Conservation (phyloP, 2,113 vertebrate genomes). For the Poeciliopsis prolifica region DNA sequence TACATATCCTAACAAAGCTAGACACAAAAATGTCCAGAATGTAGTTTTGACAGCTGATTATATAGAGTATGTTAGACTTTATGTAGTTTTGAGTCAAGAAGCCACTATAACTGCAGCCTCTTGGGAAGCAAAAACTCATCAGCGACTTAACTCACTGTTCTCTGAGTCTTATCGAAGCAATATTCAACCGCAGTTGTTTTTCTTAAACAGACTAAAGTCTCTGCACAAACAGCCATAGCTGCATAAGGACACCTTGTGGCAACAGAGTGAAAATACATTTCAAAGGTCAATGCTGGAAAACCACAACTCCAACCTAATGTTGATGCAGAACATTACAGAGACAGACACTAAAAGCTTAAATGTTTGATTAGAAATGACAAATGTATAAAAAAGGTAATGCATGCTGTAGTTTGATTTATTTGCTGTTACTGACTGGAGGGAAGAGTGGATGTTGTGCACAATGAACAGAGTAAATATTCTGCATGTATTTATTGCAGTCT, state of each 20-base stretch:
- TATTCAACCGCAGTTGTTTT: constrained; percentile 31
- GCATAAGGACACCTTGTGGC: constrained; percentile 58
- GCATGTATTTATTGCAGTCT: background rate
- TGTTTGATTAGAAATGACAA: background rate
- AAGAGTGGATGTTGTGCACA: background rate
- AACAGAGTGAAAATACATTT: constrained; percentile 8
- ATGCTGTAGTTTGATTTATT: background rate
- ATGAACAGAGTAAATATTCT: background rate
- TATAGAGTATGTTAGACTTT: constrained; percentile 9
- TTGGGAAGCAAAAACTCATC: constrained; percentile 14
- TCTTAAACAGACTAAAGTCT: constrained; percentile 7
- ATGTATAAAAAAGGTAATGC: background rate
- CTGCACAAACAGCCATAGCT: background rate
- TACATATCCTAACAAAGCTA: constrained; percentile 3
- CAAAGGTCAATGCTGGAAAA: background rate
- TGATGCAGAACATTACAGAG: background rate
- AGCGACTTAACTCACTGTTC: constrained; percentile 6
- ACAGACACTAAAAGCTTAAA: background rate
- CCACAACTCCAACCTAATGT: background rate
- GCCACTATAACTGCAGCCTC: constrained; percentile 35
- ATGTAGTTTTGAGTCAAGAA: constrained; percentile 21
- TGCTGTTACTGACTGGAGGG: no score
- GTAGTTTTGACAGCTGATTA: constrained; percentile 3
- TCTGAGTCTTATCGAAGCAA: constrained; percentile 27
- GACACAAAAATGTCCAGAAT: background rate